Evolutionary conservation across 2,113 vertebrate genomes (phyloP), one percentile per base, ranked within the genome.

Genomic region (Tragelaphus imberbis): DNA sequence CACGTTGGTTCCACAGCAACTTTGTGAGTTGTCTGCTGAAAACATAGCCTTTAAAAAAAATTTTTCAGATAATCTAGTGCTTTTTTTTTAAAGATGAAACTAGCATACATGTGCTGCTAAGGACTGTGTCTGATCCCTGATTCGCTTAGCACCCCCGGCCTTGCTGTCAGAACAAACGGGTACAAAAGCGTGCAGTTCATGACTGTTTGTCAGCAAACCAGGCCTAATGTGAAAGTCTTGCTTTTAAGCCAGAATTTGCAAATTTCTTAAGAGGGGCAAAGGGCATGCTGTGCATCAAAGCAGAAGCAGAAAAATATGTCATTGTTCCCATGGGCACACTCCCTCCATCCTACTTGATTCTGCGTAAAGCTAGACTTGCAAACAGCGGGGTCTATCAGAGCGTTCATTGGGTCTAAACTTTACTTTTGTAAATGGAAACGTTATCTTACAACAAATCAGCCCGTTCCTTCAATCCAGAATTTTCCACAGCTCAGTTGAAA

Each of bases 241-340:
- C 40, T 53, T 49, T 56, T 27, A n/a, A 75, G 49, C 10, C 30
- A 36, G 21, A 27, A 40, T 85, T 40, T 84, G 10, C 55, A 36
- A 65, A 44, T 89, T 81, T 56, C 47, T 93, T 47, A 53, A 75
- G 47, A 47, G 28, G 25, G 71, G 7, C 79, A 56, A 19, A 88
- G 40, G 25, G 61, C 28, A 6, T 23, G 13, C 4, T 1, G 2
- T 25, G 19, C 44, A 7, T 82, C 23, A 30, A 49, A 91, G 13
- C 28, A 49, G 53, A 47, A 90, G 53, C 30, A 87, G 27, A 23
- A 59, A 87, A 16, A 5, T 6, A 0, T 1, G 2, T 21, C 19
- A 7, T 14, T 14, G 0, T 80, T 85, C 27, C 28, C 2, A 0
- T 2, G 1, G 40, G 63, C 47, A 21, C 5, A 2, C 3, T 6